Evolutionary conservation across 1,140 invertebrate genomes (phyloP), one percentile per base, ranked within the genome.

Genomic region (Pygmarrhopalites habei): DNA sequence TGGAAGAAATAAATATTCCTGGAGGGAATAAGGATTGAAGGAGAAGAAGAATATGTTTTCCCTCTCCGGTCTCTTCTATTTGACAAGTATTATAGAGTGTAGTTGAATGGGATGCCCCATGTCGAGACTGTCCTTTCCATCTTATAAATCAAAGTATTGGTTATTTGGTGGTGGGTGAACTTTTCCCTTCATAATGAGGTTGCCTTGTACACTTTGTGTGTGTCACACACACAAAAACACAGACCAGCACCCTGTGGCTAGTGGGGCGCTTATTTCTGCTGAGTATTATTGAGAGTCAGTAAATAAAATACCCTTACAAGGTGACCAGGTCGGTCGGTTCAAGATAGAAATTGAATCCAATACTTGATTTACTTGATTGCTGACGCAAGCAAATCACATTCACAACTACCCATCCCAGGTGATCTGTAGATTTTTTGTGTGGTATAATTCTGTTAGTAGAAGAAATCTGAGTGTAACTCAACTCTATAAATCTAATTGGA

Each of bases 351-450:
- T 52, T 52, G 23, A 52, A 52, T 52, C 49, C 49, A 7, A n/a
- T 49, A 49, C 46, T 19, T 52, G 49, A 52, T 52, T 52, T 52
- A n/a, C 49, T 52, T 52, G 49, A 25, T 52, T 52, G 28, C 12
- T 52, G 21, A 52, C 10, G 14, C 19, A 26, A 29, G 28, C 44
- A 35, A 35, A 7, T 35, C 32, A 7, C 32, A 35, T 7, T 35
- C 32, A 35, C 15, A 35, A 7, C 32, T 35, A 35, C 32, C 15
- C 32, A 5, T 35, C 15, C 32, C 5, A 5, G 5, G 32, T 35
- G 5, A 15, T 35, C 5, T 35, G 32, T 35, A 35, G 15, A 35
- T 35, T 7, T 35, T 35, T 7, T 35, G 32, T 7, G 15, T 15
- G 32, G 32, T 35, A 7, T 35, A 7, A 35, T 15, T 7, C 15